Evolutionary conservation across 1,140 invertebrate genomes (phyloP).

Genomic region (Pseudomyrmex gracilis): DNA sequence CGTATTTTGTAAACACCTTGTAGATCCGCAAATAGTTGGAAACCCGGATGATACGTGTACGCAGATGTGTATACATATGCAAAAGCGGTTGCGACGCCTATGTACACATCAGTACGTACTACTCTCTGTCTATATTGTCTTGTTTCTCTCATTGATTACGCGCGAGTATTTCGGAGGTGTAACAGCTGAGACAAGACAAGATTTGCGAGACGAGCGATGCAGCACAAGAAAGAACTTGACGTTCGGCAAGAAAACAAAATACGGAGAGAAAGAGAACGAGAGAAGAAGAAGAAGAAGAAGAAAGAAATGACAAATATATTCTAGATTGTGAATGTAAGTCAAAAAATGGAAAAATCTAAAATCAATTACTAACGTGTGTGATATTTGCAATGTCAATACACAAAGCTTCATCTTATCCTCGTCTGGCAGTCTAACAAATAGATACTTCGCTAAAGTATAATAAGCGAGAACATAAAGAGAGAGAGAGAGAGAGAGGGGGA

Average conservation of each 20-base stretch:
- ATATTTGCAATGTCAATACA: not conserved
- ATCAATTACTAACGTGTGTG: not conserved
- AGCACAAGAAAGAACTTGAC: constrained; percentile 14
- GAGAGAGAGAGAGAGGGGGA: constrained; percentile 23
- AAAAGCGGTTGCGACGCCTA: constrained; percentile 41
- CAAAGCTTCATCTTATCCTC: not conserved
- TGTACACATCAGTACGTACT: constrained; percentile 41
- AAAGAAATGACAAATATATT: constrained; percentile 1
- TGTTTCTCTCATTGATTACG: constrained; percentile 70
- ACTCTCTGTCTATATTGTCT: not conserved
- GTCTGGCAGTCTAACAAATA: constrained; percentile 28
- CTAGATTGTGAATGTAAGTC: not conserved
- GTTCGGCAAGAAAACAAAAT: constrained; percentile 4
- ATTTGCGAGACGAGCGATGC: constrained; percentile 70
- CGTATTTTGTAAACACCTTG: constrained; percentile 45
- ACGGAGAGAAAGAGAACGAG: not conserved
- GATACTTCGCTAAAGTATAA: constrained; percentile 22
- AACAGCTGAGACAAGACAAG: constrained; percentile 75
- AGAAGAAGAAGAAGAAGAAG: not conserved
- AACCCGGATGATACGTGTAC: constrained; percentile 27
- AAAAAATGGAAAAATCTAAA: not conserved
- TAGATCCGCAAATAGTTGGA: constrained; percentile 14
- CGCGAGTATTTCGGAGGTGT: constrained; percentile 71
- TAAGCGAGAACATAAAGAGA: constrained; percentile 8
- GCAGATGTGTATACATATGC: constrained; percentile 49